Evolutionary conservation across 2,888 invertebrate genomes (phyloP), one percentile per base, ranked within the genome.

Genomic region (Gibbula magus): DNA sequence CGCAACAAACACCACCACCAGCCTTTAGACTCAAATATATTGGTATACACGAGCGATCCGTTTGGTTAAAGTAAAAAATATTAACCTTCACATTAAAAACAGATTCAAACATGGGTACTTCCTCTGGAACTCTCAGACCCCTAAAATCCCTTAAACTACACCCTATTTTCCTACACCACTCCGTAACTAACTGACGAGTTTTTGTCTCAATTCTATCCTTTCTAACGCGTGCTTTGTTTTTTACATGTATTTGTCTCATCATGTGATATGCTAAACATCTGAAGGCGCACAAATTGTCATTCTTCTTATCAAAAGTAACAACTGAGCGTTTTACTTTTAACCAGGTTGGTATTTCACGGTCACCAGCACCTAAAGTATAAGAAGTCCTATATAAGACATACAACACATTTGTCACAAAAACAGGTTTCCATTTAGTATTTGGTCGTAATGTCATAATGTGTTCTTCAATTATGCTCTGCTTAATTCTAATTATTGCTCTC

Each of bases 361-460:
- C 29, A 66, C 66, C 66, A 66, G 29, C 66, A 18, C 66, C 66
- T 66, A 66, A 32, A 18, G 66, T 20, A 66, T 32, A 66, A 22
- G 29, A 32, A 29, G 66, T 66, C 22, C 29, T 32, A 35, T 32
- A 66, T 22, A 66, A 29, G 29, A 16, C n/a, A 22, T 32, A 66
- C 29, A 35, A 32, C 35, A 66, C 35, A 66, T 66, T 66, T 66
- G 66, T 66, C 66, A 66, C 22, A 20, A 66, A 35, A 29, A 22
- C 66, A 22, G 66, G 66, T 22, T 22, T 66, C 66, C 66, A 66
- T 66, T 66, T 66, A 32, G 66, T 66, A 35, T 66, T 66, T 66
- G 20, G 66, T n/a, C 66, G 29, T n/a, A 32, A 35, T 18, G 16
- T 66, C 66, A 66, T 66, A 22, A 66, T 66, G 66, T 18, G 29